Conservation (phyloP, 2,797 vertebrate species). For the Galagoides demidoff region DNA sequence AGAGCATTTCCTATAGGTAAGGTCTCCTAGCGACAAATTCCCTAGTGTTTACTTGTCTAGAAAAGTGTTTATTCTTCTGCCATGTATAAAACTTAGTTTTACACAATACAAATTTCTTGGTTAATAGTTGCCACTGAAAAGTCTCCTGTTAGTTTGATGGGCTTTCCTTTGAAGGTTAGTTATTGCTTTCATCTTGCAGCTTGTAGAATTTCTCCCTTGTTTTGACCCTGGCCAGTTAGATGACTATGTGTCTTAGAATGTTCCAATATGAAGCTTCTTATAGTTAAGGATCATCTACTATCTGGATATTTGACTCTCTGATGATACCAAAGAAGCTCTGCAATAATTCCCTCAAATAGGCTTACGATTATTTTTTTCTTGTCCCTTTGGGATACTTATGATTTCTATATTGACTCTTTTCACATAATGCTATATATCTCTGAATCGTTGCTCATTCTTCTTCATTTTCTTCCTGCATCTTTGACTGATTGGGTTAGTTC, state of each 20-base stretch:
- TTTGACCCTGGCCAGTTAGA: not conserved
- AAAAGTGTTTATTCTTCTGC: not conserved
- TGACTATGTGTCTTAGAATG: not conserved
- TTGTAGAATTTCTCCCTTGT: not conserved
- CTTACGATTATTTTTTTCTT: not conserved
- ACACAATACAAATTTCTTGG: not conserved
- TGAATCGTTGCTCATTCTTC: not conserved
- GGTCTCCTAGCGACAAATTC: not conserved
- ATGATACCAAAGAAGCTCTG: not conserved
- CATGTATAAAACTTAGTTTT: not conserved
- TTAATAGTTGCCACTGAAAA: not conserved
- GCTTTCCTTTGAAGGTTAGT: not conserved
- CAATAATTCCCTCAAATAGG: not conserved
- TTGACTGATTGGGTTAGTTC: not conserved
- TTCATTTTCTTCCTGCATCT: not conserved
- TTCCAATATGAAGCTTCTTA: not conserved
- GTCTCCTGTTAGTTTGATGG: not conserved
- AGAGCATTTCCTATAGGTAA: not conserved
- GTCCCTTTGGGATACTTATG: not conserved
- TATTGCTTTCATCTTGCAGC: not conserved
- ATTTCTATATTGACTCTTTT: not conserved
- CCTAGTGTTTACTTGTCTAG: not conserved
- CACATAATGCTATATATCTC: not conserved
- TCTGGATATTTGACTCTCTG: not conserved
- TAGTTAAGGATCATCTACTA: not conserved